Evolutionary conservation across 92 coral and sea anemone genomes (phyloP).

Genomic region (Isaurus tuberculatus): DNA sequence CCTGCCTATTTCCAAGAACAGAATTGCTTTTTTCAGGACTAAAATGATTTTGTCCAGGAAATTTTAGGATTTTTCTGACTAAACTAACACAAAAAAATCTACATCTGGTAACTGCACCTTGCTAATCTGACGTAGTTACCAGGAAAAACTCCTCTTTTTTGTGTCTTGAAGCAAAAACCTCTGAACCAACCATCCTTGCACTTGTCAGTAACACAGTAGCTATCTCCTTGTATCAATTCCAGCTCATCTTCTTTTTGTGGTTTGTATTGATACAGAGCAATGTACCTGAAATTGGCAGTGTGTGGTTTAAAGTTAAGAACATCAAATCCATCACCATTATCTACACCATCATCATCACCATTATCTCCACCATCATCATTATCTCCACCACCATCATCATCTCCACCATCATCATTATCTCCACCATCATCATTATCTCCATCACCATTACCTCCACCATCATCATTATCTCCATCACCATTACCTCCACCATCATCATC

Average conservation of each 20-base stretch:
- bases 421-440: not conserved
- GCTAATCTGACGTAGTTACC: slow-evolving; percentile 94
- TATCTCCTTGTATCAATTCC: slow-evolving; percentile 84
- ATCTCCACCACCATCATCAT: not conserved
- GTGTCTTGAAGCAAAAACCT: slow-evolving; percentile 78
- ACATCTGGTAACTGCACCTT: slow-evolving; percentile 69
- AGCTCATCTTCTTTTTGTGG: slow-evolving; percentile 93
- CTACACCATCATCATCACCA: not conserved
- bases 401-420: not conserved
- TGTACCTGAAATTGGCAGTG: slow-evolving; percentile 62
- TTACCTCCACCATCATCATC: not conserved
- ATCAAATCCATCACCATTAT: not conserved
- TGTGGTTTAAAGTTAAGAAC: not conserved
- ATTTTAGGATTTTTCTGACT: no score
- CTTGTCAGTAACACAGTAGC: slow-evolving; percentile 88
- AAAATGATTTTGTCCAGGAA: no score
- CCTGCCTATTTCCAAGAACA: no score
- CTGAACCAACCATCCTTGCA: slow-evolving; percentile 98
- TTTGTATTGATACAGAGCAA: slow-evolving; percentile 89
- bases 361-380: not conserved
- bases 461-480: not conserved
- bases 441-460: not conserved
- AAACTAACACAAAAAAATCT: no score
- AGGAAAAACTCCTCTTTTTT: slow-evolving; percentile 90
- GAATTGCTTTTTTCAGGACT: no score